Evolutionary conservation across 2,113 vertebrate genomes (phyloP), one percentile per base, ranked within the genome.

Genomic region (Pyrgilauda ruficollis): DNA sequence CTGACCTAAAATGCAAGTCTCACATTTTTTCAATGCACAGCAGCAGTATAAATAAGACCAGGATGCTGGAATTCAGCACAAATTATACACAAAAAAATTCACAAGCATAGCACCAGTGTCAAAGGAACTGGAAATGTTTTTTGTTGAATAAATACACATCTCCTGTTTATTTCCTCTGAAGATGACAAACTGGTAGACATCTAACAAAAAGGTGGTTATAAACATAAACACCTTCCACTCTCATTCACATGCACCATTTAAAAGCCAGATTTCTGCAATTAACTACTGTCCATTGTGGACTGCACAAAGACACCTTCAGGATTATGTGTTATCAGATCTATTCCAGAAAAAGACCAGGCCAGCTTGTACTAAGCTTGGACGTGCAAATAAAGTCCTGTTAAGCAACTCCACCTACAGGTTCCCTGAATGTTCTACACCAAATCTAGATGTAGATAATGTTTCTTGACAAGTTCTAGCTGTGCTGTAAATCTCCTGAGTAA

Each of bases 381-480:
- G 46, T 80, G 55, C 28, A 83, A 87, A 82, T 33, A 59, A 69
- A 85, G 23, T 33, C 37, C 44, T 68, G 18, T 30, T 64, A 46
- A 87, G 55, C 43, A 87, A 47, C 62, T 76, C 50, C 35, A 91
- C 21, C 47, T 70, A 35, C 78, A 93, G 63, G 70, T 27, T 77
- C 47, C 46, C 59, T 63, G 33, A 53, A 76, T 2, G 4, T 8
- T 50, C 55, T 2, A 44, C 37, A 73, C 22, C 50, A 87, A 86
- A n/a, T 15, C 3, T 27, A 1, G 5, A 52, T 0, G 2, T 13
- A 47, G 14, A 15, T 23, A 49, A 35, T 13, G 20, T 21, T 46
- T 50, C 49, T 8, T 59, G 35, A 70, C 52, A 56, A 69, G 13
- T n/a, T 82, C 62, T 56, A 68, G 28, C 27, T 76, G 39, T 16